phyloP scores from a whole-genome alignment of 2,888 invertebrate species.

The Spatulosminthurus flaviceps region DNA sequence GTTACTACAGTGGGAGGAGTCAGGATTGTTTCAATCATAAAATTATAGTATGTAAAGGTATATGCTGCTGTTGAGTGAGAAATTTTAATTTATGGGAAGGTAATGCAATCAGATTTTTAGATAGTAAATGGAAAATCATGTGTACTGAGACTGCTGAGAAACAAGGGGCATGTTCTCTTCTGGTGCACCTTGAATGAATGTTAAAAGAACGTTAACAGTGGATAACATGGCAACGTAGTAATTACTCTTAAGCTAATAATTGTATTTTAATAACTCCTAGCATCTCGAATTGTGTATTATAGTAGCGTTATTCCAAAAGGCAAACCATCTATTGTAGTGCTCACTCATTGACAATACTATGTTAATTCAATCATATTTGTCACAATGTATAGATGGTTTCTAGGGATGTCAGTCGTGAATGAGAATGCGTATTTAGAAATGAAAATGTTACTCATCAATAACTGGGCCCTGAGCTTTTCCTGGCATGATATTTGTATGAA shows the following conservation, averaged over 20 bases:
- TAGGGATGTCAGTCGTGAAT: no score
- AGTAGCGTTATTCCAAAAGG: background rate
- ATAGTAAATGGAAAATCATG: background rate
- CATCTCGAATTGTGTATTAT: background rate
- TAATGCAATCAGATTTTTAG: background rate
- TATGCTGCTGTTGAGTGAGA: constrained; percentile 15
- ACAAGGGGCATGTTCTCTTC: background rate
- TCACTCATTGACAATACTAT: background rate
- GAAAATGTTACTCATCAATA: no score
- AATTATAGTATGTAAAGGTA: no score
- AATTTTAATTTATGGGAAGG: constrained; percentile 4
- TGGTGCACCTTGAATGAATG: background rate
- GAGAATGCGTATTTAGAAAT: no score
- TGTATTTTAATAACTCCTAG: background rate
- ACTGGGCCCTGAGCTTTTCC: no score
- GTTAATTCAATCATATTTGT: no score
- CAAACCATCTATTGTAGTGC: background rate
- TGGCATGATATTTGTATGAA: no score
- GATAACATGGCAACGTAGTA: background rate
- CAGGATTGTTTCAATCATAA: background rate
- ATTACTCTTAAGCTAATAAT: background rate
- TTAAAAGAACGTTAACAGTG: background rate
- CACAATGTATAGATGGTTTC: no score
- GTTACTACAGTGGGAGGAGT: background rate
- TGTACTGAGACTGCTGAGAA: background rate